Conservation (phyloP, 2,113 vertebrate species). For the Gambusia holbrooki region DNA sequence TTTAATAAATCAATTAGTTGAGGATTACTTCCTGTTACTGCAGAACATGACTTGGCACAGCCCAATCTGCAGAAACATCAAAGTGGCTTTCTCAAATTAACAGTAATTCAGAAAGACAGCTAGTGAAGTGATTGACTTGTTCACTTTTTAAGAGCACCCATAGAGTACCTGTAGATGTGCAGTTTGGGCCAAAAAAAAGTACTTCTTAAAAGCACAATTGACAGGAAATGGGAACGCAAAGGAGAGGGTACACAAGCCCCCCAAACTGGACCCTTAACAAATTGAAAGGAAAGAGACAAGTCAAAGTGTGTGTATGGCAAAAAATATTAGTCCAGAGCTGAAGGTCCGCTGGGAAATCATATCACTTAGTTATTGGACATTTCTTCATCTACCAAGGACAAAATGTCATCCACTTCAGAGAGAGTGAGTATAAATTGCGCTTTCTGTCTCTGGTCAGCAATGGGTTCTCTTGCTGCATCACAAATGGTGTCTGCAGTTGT, state of each 20-base stretch:
- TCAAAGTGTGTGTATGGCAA: constrained; percentile 16
- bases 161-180: neutral
- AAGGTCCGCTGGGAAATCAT: constrained; percentile 47
- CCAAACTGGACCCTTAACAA: constrained; percentile 13
- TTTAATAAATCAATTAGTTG: neutral
- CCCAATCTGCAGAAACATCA: neutral
- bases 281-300: constrained; percentile 4
- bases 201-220: constrained; percentile 1
- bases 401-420: constrained; percentile 36
- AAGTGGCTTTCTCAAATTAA: neutral
- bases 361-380: constrained; percentile 41
- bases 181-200: neutral
- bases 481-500: neutral
- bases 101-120: neutral
- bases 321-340: constrained; percentile 41
- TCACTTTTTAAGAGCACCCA: constrained; percentile 1
- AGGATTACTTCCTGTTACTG: neutral
- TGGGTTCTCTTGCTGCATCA: neutral
- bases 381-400: constrained; percentile 41
- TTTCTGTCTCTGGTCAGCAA: constrained; percentile 2
- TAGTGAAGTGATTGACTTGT: neutral
- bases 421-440: neutral
- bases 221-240: neutral
- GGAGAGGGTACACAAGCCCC: neutral
- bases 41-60: neutral